A percentile compares a stretch with the other conserved stretches of the same genome.
Conservation (phyloP, 2,888 invertebrate species). For the Drosophila lacicola region DNA sequence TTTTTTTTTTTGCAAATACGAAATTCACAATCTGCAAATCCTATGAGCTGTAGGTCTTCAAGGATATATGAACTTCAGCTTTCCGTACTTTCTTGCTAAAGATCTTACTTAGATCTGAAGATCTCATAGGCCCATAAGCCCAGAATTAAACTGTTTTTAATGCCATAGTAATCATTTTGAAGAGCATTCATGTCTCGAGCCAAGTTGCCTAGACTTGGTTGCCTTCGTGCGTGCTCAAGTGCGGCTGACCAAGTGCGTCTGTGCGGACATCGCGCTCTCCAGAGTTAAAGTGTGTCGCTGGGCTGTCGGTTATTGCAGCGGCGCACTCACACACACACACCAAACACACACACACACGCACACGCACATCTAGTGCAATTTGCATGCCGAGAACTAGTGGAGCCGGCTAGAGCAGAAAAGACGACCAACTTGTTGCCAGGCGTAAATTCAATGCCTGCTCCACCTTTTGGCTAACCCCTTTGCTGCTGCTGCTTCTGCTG, state of each 20-base stretch:
- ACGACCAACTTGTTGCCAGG: slow-evolving; percentile 68
- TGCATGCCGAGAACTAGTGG: slow-evolving; percentile 56
- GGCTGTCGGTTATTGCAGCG: slow-evolving; percentile 20
- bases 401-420: slow-evolving; percentile 41
- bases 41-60: too few relatives aligned
- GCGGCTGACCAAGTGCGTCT: slow-evolving; percentile 23
- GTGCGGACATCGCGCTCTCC: neutral
- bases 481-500: too few relatives aligned
- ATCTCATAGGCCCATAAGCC: neutral
- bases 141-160: too few relatives aligned
- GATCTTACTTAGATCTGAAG: neutral
- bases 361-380: slow-evolving; percentile 53
- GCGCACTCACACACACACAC: neutral
- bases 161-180: too few relatives aligned
- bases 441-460: slow-evolving; percentile 25
- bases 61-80: too few relatives aligned
- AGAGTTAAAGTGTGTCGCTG: slow-evolving; percentile 48
- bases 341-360: slow-evolving; percentile 3
- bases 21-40: too few relatives aligned
- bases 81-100: too few relatives aligned
- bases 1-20: too few relatives aligned
- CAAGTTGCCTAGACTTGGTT: neutral
- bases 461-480: neutral
- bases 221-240: slow-evolving; percentile 2
- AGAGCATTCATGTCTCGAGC: neutral